Conservation (phyloP, 2,113 vertebrate species). For the Lontra canadensis region DNA sequence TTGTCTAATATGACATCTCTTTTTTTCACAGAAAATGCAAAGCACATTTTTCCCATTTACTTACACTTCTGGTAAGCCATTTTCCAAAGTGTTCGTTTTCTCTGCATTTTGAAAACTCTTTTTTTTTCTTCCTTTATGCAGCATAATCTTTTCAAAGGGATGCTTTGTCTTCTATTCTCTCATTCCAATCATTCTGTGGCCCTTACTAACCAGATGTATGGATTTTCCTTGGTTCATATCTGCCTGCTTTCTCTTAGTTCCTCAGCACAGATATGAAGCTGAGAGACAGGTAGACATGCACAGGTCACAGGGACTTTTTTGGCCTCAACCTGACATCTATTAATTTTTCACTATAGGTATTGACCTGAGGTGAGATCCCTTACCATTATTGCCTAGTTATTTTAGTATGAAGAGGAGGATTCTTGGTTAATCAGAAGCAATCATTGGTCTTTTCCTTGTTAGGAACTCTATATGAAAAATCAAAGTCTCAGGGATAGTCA, state of each 20-base stretch:
- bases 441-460: not conserved
- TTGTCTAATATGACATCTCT: not conserved
- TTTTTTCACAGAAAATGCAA: constrained; percentile 21
- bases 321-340: not conserved
- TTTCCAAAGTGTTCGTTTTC: constrained; percentile 34
- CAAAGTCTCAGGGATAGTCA: not conserved
- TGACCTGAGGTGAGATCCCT: not conserved
- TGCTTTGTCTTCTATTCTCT: not conserved
- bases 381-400: not conserved
- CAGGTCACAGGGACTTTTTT: not conserved
- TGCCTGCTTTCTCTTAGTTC: not conserved
- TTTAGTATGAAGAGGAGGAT: constrained; percentile 23
- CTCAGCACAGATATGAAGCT: not conserved
- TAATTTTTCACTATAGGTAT: not conserved
- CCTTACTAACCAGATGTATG: not conserved
- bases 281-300: not conserved
- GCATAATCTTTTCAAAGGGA: constrained; percentile 22
- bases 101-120: not conserved
- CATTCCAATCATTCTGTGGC: not conserved
- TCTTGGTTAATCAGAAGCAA: not conserved
- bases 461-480: not conserved
- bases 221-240: constrained; percentile 22
- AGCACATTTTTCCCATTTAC: not conserved
- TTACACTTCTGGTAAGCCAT: not conserved
- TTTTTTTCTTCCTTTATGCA: not conserved